A percentile compares a stretch with the other conserved stretches of the same genome.
Evolutionary conservation across 92 coral and sea anemone species (phyloP).

Genomic region (Parazoanthus atlanticus): DNA sequence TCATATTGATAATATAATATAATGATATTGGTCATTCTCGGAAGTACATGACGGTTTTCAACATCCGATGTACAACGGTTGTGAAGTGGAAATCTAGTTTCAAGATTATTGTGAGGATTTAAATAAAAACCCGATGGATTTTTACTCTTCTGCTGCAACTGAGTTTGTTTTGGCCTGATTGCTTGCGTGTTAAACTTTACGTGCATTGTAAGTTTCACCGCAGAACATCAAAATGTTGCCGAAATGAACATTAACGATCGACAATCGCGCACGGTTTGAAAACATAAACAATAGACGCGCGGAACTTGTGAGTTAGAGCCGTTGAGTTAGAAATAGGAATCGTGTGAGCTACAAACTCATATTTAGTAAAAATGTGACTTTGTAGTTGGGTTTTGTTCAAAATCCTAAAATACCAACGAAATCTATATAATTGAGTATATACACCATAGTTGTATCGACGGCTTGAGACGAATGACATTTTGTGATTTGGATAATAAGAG

Average conservation of each 20-base stretch:
- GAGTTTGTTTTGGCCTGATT: slow-evolving; percentile 11
- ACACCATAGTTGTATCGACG: neutral
- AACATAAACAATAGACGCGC: slow-evolving; percentile 28
- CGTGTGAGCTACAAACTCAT: neutral
- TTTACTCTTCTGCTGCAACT: neutral
- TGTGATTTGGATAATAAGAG: neutral
- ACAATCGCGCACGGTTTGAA: slow-evolving; percentile 39
- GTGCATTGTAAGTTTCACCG: neutral
- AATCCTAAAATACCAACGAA: too few species aligned
- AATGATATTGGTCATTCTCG: slow-evolving; percentile 27
- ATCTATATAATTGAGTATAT: too few species aligned
- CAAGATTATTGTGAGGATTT: neutral
- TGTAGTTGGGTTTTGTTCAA: neutral
- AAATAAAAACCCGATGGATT: neutral
- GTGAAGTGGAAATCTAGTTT: neutral
- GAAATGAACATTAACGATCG: slow-evolving; percentile 26
- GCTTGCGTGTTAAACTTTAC: neutral
- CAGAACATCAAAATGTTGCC: slow-evolving; percentile 9
- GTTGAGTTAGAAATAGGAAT: neutral
- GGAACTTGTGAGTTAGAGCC: neutral
- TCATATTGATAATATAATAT: neutral
- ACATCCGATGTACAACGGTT: slow-evolving; percentile 36
- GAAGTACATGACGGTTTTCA: slow-evolving; percentile 23
- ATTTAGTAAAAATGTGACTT: neutral
- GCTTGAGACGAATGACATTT: neutral